Base-by-base conservation (phyloP, 2,888 invertebrate genomes). In the Scrobipalpa costella region DNA sequence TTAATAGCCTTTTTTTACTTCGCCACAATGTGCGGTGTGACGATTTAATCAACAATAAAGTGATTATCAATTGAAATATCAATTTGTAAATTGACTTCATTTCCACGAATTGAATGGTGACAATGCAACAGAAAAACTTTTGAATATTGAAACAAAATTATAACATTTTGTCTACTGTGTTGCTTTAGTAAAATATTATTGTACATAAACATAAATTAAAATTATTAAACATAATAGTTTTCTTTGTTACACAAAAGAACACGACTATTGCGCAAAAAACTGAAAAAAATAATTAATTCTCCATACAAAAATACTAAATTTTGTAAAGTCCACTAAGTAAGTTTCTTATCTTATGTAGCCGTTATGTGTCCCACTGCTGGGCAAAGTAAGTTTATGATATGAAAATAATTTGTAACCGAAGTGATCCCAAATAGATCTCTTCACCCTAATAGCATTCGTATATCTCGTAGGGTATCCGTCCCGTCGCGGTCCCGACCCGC, bases 21-120 rank as follows among this genome's bases (percentile, higher is more conserved):
- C 15, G 49, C 21, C 11, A 8, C 15, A 55, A 33, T 33, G 34
- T 55, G n/a, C 33, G n/a, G 17, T 57, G 57, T 57, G 38, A 57
- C 57, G 57, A 57, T 57, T 57, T 57, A 57, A 57, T 57, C 57
- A 57, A 38, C 57, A 38, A 36, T 21, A 17, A 57, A 57, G 21
- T 27, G 57, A 57, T 57, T 38, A 38, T 57, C 38, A 19, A 57
- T 57, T 15, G 57, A 38, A 38, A 57, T 38, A 57, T 57, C 38
- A 57, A 57, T 57, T 57, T 57, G 38, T 27, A 57, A 57, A 57
- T 57, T 57, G 38, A 19, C 38, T 57, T 21, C n/a, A 19, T 36
- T 57, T 57, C 19, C 15, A 38, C 19, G 33, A 34, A 38, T 1
- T 15, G 3, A 38, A 36, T 38, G 13, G n/a, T 6, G 52, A 52